A percentile compares a stretch with the other conserved stretches of the same genome.
Evolutionary conservation across 2,797 vertebrate genomes (phyloP).

Genomic region (Myotis pilosus): DNA sequence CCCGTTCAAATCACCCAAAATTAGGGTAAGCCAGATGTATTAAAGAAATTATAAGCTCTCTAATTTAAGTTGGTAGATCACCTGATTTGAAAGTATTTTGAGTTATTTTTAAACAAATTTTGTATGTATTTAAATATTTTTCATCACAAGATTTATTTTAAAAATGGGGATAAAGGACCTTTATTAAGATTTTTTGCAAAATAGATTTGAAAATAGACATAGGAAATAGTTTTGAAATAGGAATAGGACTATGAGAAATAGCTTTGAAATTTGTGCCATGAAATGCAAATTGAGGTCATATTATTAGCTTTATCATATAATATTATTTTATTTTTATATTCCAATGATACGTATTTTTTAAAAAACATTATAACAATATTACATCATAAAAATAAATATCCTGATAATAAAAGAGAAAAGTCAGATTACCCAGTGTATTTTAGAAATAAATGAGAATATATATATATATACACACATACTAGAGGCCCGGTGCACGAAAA

Average conservation of each 20-base stretch:
- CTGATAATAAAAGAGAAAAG: not conserved
- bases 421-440: not conserved
- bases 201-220: conserved; percentile 37
- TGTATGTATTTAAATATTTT: conserved; percentile 23
- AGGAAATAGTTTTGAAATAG: conserved; percentile 19
- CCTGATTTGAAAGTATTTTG: conserved; percentile 28
- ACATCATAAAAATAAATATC: conserved; percentile 35
- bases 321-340: conserved; percentile 30
- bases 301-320: not conserved
- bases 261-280: conserved; percentile 32
- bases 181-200: conserved; percentile 27
- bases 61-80: not conserved
- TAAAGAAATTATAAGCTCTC: not conserved
- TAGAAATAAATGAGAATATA: not conserved
- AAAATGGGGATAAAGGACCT: not conserved
- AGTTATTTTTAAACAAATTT: conserved; percentile 26
- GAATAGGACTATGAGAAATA: conserved; percentile 27
- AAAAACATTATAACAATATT: conserved; percentile 22
- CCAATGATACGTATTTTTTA: not conserved
- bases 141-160: not conserved
- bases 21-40: conserved; percentile 89
- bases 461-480: not conserved
- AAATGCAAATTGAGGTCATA: conserved; percentile 1
- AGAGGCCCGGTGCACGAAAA: no score
- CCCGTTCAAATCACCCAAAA: conserved; percentile 94